Conservation (phyloP, 2,113 vertebrate species). For the Dromiciops gliroides region DNA sequence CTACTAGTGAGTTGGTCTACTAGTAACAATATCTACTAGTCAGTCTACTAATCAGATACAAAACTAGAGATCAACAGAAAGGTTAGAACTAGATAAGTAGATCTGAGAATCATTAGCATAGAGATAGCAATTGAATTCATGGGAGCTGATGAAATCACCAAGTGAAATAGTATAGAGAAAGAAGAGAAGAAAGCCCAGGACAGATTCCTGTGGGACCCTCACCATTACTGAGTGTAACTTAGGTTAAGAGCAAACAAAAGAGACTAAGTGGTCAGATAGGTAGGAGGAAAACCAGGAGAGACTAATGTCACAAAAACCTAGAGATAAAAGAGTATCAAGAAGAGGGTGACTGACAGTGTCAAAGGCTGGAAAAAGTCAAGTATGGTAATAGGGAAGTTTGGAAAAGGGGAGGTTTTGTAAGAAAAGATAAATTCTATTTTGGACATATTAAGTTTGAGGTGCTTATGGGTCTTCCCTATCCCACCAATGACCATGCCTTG, state of each 20-base stretch:
- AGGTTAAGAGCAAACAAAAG: neutral
- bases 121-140: neutral
- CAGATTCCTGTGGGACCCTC: neutral
- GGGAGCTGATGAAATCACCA: neutral
- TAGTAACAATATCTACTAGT: too few relatives aligned
- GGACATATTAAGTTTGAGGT: neutral
- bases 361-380: neutral
- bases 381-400: neutral
- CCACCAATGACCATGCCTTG: neutral
- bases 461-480: neutral
- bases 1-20: too few relatives aligned
- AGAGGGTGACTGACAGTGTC: neutral
- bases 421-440: neutral
- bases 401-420: neutral
- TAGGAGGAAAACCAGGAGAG: neutral
- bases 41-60: neutral
- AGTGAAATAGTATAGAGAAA: neutral
- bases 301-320: neutral
- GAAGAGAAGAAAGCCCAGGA: neutral
- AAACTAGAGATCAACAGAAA: neutral
- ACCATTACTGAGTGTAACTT: neutral
- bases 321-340: neutral
- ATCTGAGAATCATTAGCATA: neutral
- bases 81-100: neutral
- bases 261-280: neutral